Base-by-base conservation (phyloP, 2,797 vertebrate genomes). In the Smutsia temminckii region DNA sequence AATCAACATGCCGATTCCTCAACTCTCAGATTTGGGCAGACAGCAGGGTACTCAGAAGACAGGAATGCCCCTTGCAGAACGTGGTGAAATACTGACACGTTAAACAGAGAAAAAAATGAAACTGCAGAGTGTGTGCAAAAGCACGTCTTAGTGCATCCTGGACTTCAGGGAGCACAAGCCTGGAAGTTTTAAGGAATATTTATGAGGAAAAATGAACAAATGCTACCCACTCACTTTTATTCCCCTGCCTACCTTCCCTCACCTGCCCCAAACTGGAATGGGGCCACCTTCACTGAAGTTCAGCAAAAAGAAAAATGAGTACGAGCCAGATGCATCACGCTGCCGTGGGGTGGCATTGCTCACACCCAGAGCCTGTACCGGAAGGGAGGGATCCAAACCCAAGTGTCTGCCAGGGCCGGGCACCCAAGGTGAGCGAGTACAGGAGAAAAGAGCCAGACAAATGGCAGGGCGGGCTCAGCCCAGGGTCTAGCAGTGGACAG, bases 211-310 rank as follows among this genome's bases (percentile, higher is more conserved):
- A 53, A 29, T 4, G 42, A 90, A 77, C 32, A 64, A 75, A 40
- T 57, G 68, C 88, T 51, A 40, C 13, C n/a, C 1, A 6, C 37
- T n/a, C 8, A 64, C 51, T 86, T 37, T 72, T 46, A n/a, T 34
- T 23, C 40, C 42, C 64, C 75, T 51, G 53, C 3, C 25, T 6
- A 51, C 29, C n/a, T 11, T 46, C 25, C n/a, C 14, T 2, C 27
- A 13, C 61, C n/a, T 2, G 0, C 34, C 17, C 59, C 29, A 61
- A 17, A 63, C 2, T 1, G 17, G 14, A 20, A 17, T 0, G 5
- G 21, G 13, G 32, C 46, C 61, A 40, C 21, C n/a, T 1, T 14
- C n/a, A 32, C 3, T 8, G 85, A 21, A 69, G 68, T 21, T 21
- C 6, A 51, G 42, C 27, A 21, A 61, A 4, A 46, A 46, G 46